Percentiles rank a stretch among this genome's conserved stretches.
Evolutionary conservation across 1,140 invertebrate genomes (phyloP).

Genomic region (Plutomurus gul): DNA sequence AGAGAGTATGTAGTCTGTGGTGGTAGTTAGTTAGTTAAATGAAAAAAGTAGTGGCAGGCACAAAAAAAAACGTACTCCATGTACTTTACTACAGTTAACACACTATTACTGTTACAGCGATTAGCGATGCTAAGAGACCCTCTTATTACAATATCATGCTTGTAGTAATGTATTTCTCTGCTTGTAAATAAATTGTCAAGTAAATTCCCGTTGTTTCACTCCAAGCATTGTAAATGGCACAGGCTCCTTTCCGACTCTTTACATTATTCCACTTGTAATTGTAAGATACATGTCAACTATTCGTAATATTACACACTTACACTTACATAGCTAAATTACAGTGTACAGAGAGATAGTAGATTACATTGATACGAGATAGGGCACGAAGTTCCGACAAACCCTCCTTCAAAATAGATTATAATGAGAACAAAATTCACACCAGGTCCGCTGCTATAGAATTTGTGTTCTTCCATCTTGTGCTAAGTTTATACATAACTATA

Average conservation of each 20-base stretch:
- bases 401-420: slow-evolving; percentile 1
- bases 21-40: background rate
- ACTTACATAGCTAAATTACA: background rate
- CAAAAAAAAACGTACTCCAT: too few relatives aligned
- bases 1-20: background rate
- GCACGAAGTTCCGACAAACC: background rate
- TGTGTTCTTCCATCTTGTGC: background rate
- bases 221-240: background rate
- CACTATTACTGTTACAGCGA: too few relatives aligned
- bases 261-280: background rate
- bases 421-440: slow-evolving; percentile 20
- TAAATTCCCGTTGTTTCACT: background rate
- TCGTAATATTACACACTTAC: background rate
- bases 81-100: too few relatives aligned
- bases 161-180: background rate
- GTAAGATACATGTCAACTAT: background rate
- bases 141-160: too few relatives aligned
- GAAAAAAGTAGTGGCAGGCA: too few relatives aligned
- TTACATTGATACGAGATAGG: too few relatives aligned
- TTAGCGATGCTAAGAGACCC: too few relatives aligned
- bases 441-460: slow-evolving; percentile 21
- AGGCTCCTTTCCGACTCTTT: background rate
- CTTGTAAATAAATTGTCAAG: background rate
- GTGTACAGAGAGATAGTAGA: background rate
- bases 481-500: slow-evolving; percentile 21